These are phyloP conservation scores for Meghimatium bilineatum DNA, from an alignment of 2,888 invertebrate species.

Conservation along the genomic window DNA sequence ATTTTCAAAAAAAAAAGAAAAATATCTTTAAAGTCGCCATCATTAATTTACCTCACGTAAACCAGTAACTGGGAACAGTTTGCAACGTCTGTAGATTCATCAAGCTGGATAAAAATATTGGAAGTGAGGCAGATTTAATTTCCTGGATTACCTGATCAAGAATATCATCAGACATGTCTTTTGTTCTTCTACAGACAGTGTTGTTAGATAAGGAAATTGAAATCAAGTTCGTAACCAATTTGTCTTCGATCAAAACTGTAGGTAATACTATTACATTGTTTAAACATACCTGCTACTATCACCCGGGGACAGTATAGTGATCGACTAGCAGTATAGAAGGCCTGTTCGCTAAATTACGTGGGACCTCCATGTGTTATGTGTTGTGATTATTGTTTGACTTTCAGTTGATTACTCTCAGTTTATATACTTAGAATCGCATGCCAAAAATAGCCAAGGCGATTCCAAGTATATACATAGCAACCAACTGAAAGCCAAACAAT, in stretches of 20 bases:
- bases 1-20: neutral
- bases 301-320: no score
- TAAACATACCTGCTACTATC: no score
- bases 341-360: no score
- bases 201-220: neutral
- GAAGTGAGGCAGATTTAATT: neutral
- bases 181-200: neutral
- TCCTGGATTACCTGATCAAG: constrained; percentile 19
- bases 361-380: no score
- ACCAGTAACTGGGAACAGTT: neutral
- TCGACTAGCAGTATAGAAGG: no score
- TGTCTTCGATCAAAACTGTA: neutral
- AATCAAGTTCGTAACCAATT: neutral
- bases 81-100: constrained; percentile 4
- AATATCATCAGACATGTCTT: neutral
- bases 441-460: no score
- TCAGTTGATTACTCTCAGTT: no score
- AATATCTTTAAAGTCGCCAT: neutral
- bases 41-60: neutral
- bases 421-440: no score
- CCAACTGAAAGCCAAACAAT: no score
- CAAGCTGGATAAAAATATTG: neutral
- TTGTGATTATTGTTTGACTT: no score
- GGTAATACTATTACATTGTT: no score
- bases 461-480: no score